These are phyloP conservation scores for Griposia aprilina DNA, from an alignment of 2,888 invertebrate genomes.

Conservation along the genomic window DNA sequence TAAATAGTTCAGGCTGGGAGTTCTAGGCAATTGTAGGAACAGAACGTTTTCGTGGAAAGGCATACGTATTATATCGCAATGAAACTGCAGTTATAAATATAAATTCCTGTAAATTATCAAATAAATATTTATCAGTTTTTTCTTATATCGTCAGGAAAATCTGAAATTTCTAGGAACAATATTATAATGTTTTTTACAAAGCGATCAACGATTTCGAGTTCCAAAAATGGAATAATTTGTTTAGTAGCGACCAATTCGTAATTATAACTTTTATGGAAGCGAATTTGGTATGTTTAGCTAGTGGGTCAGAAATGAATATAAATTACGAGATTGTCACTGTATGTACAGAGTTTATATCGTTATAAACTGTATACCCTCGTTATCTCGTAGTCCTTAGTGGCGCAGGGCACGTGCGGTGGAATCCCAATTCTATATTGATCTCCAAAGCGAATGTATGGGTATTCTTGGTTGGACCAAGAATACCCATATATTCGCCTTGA, in stretches of 20 bases:
- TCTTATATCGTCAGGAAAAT: neutral
- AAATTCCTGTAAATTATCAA: neutral
- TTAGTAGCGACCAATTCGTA: neutral
- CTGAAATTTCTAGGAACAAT: too few species aligned
- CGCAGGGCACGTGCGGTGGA: neutral
- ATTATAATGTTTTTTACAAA: neutral
- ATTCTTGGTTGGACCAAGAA: too few species aligned
- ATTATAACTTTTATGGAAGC: neutral
- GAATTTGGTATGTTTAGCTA: neutral
- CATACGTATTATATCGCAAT: conserved; percentile 4
- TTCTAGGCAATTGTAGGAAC: conserved; percentile 36
- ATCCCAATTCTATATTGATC: neutral
- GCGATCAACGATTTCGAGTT: neutral
- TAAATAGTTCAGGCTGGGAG: conserved; percentile 28
- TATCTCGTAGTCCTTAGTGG: conserved; percentile 4
- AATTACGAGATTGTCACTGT: neutral
- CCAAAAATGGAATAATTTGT: neutral
- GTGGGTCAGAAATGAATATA: neutral
- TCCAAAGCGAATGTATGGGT: neutral
- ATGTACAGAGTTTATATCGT: neutral
- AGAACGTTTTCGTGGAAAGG: conserved; percentile 23
- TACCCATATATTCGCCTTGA: too few species aligned
- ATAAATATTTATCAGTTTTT: neutral
- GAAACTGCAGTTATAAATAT: conserved; percentile 8
- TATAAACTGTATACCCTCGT: neutral